These are phyloP conservation scores for Cercopithecus mitis DNA, from an alignment of 2,797 vertebrate genomes.

Conservation along the genomic window DNA sequence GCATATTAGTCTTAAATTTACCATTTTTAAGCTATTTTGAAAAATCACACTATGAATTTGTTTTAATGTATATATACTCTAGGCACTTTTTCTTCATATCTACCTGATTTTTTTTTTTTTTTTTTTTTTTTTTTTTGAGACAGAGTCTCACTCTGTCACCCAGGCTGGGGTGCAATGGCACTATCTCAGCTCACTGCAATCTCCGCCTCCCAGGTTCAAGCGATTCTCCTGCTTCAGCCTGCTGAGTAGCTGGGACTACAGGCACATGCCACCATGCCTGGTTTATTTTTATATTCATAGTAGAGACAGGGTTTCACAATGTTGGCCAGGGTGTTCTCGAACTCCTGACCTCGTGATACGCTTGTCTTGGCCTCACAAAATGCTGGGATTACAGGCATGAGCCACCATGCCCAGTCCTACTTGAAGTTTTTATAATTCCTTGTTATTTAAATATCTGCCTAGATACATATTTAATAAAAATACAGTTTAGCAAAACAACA, in stretches of 20 bases:
- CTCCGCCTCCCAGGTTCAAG: too few relatives aligned
- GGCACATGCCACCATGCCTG: background rate
- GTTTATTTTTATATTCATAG: background rate
- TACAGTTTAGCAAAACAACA: background rate
- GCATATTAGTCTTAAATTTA: background rate
- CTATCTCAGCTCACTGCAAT: background rate
- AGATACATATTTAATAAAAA: background rate
- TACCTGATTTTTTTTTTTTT: too few relatives aligned
- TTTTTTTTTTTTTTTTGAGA: too few relatives aligned
- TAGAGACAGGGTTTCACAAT: background rate
- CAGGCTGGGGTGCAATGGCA: background rate
- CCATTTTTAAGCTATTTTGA: background rate
- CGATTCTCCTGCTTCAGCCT: background rate
- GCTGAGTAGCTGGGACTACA: background rate
- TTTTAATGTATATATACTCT: background rate
- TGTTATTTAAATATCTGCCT: background rate
- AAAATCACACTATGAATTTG: background rate
- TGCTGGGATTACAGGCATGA: background rate
- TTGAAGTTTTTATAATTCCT: background rate
- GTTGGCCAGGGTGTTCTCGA: background rate
- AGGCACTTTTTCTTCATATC: background rate
- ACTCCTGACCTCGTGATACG: background rate
- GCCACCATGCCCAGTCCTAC: background rate
- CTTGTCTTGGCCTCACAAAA: background rate
- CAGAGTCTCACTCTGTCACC: background rate